phyloP scores from a whole-genome alignment of 2,113 vertebrate species.

The Thinocorus orbignyianus region DNA sequence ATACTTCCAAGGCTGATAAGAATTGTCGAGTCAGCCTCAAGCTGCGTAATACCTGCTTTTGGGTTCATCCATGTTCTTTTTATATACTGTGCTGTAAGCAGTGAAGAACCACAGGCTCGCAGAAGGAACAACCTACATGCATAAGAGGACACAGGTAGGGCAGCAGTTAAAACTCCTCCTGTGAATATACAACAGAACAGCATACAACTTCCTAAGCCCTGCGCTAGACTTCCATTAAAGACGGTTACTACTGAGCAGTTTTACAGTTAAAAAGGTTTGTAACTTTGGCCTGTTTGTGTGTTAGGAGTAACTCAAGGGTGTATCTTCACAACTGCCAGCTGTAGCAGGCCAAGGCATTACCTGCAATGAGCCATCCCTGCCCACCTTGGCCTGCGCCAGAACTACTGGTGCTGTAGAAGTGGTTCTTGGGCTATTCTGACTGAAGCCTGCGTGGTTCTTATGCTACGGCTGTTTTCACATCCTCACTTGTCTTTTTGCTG shows the following conservation, averaged over 20 bases:
- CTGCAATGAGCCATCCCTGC: not conserved
- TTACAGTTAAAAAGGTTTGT: too few relatives aligned
- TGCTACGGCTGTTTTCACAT: rapidly evolving
- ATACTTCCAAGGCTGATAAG: not conserved
- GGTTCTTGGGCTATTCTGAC: not conserved
- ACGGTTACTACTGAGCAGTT: not conserved
- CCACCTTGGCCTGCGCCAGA: not conserved
- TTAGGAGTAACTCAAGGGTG: not conserved
- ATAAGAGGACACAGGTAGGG: rapidly evolving
- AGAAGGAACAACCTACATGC: not conserved
- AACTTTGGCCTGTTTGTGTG: too few relatives aligned
- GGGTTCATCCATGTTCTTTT: not conserved
- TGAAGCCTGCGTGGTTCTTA: not conserved
- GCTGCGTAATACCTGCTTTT: not conserved
- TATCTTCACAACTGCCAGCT: not conserved
- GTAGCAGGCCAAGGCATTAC: not conserved
- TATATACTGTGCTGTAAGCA: not conserved
- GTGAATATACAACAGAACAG: not conserved
- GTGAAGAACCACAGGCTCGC: not conserved
- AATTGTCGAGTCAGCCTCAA: not conserved
- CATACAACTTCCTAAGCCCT: not conserved
- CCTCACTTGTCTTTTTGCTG: not conserved
- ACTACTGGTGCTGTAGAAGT: not conserved
- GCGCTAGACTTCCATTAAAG: rapidly evolving
- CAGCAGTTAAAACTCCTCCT: not conserved